Conservation (phyloP, 2,888 invertebrate species). For the Sphaerophoria taeniata region DNA sequence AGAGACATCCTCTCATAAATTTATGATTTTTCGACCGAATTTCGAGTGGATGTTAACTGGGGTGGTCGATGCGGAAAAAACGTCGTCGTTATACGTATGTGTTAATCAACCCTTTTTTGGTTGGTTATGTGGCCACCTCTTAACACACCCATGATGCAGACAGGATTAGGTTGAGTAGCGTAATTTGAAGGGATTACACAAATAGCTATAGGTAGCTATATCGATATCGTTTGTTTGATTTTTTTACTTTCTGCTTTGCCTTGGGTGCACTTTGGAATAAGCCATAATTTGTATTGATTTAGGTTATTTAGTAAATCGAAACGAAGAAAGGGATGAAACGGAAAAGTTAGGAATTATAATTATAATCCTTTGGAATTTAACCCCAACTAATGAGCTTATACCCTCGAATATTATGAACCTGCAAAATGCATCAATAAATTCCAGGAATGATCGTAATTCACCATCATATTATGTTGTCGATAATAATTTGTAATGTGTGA, state of each 20-base stretch:
- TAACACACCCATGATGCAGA: conserved; percentile 9
- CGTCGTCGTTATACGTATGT: background rate
- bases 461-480: background rate
- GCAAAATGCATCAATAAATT: background rate
- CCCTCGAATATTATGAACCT: background rate
- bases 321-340: too few species aligned
- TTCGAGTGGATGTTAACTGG: background rate
- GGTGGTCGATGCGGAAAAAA: background rate
- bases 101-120: conserved; percentile 37
- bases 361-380: background rate
- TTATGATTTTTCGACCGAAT: conserved; percentile 54
- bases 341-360: background rate
- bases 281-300: conserved; percentile 58
- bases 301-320: conserved; percentile 10
- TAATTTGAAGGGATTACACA: conserved; percentile 64
- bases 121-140: background rate
- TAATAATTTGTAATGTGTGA: background rate
- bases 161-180: conserved; percentile 54
- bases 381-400: conserved; percentile 2
- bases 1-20: conserved; percentile 54
- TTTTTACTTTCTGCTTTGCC: background rate
- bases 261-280: conserved; percentile 22
- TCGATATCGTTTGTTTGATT: conserved; percentile 39
- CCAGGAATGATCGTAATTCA: conserved; percentile 3
- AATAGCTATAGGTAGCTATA: conserved; percentile 49